Conservation (phyloP, 2,888 invertebrate species). For the Nemurella pictetii region DNA sequence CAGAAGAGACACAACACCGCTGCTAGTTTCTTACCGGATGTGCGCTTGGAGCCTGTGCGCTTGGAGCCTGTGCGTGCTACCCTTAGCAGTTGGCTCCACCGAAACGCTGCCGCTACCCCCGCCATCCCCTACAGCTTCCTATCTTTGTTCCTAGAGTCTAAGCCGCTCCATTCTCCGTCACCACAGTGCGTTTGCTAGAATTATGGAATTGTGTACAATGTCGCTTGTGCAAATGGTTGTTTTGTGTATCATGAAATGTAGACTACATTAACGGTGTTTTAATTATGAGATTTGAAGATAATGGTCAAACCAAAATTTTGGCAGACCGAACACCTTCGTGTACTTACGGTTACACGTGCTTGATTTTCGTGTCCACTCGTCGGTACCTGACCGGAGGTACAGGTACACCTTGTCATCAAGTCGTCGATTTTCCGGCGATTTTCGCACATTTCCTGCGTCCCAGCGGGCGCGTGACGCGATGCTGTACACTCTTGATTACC, state of each 20-base stretch:
- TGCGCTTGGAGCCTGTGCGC: background rate
- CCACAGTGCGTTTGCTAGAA: background rate
- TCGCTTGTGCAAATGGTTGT: no score
- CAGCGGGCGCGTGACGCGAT: background rate
- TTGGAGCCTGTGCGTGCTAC: background rate
- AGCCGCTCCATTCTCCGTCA: background rate
- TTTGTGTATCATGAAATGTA: background rate
- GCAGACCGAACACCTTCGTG: no score
- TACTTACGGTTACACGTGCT: no score
- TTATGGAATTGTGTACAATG: background rate
- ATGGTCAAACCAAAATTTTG: no score
- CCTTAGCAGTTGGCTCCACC: background rate
- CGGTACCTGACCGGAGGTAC: no score
- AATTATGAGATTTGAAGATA: no score
- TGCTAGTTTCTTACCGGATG: background rate
- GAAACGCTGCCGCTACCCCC: no score
- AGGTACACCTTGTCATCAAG: no score
- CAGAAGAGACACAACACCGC: background rate
- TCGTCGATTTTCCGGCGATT: background rate
- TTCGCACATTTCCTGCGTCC: background rate
- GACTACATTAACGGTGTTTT: no score
- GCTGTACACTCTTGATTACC: background rate
- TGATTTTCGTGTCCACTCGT: no score
- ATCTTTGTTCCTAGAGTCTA: background rate
- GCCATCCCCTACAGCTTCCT: no score